Percentiles rank a stretch among this genome's conserved stretches.
Evolutionary conservation across 2,113 vertebrate species (phyloP).

Genomic region (Regulus satrapa): DNA sequence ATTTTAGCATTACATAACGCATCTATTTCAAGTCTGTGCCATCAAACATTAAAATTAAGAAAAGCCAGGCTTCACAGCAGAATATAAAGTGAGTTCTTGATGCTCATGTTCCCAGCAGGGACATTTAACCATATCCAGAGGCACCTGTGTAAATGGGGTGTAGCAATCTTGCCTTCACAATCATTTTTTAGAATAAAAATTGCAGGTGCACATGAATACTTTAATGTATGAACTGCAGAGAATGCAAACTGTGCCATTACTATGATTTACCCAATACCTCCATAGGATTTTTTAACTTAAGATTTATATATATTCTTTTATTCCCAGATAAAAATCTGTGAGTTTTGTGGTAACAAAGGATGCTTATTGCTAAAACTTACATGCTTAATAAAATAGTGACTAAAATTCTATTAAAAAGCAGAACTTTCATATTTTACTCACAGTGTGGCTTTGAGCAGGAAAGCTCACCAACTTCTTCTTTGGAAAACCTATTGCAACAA

Average conservation of each 20-base stretch:
- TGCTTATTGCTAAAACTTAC: neutral
- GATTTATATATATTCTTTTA: neutral
- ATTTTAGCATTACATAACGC: constrained; percentile 20
- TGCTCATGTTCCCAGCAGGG: neutral
- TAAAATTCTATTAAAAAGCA: neutral
- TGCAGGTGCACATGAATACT: neutral
- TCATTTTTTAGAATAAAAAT: neutral
- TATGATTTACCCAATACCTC: neutral
- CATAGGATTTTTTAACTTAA: neutral
- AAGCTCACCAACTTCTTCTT: neutral
- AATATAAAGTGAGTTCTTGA: neutral
- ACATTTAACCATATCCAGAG: neutral
- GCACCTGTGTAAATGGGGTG: accelerated
- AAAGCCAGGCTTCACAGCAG: neutral
- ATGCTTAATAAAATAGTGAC: neutral
- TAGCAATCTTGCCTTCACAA: neutral
- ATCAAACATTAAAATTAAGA: constrained; percentile 15
- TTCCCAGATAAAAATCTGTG: neutral
- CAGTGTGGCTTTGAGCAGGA: neutral
- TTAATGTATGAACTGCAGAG: neutral
- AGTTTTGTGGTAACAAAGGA: neutral
- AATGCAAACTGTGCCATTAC: neutral
- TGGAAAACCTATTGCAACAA: neutral
- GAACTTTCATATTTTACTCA: neutral
- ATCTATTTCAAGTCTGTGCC: constrained; percentile 36